Base-by-base conservation (phyloP, 2,113 vertebrate genomes). In the Apodemus sylvaticus region DNA sequence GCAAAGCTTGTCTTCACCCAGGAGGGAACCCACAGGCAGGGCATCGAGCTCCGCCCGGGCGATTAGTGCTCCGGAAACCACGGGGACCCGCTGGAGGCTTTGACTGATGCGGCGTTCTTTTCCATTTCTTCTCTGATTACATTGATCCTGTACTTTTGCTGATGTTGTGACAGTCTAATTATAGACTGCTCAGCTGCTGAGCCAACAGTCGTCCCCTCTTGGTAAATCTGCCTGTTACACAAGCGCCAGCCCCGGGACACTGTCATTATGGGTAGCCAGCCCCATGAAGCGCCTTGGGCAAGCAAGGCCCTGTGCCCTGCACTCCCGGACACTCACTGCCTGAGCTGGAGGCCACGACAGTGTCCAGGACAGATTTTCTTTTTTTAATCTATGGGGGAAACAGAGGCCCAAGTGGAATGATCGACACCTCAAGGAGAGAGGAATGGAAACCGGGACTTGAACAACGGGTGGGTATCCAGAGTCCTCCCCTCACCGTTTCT, bases 61-160 rank as follows among this genome's bases (percentile, higher is more conserved):
- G 89, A 97, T 97, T 94, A 95, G 95, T 45, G 77, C 90, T 97
- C 96, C 68, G 93, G 95, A 97, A 98, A 96, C 93, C 94, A 53
- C 68, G 10, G 89, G 88, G 88, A 95, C 95, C 94, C 92, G 42
- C 86, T 89, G 97, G 96, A 96, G 95, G 95, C 94, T 89, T 53
- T 95, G 82, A 64, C 88, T 24, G 97, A 94, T 95, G 97, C 77
- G 3, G 86, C 96, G 66, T 96, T 96, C 94, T 97, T 97, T 97
- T 97, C 97, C 97, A 97, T 96, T 92, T 97, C 97, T 97, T 97
- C 97, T 98, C 95, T 97, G 94, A 96, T 98, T 98, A 98, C 97
- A 96, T 97, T 87, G 97, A 97, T 97, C 96, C 94, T 92, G 92
- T 94, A 95, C 97, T 98, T 98, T 94, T 96, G 97, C 97, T 98